Base-by-base conservation (phyloP, 2,888 invertebrate species). In the Stenichneumon culpator region DNA sequence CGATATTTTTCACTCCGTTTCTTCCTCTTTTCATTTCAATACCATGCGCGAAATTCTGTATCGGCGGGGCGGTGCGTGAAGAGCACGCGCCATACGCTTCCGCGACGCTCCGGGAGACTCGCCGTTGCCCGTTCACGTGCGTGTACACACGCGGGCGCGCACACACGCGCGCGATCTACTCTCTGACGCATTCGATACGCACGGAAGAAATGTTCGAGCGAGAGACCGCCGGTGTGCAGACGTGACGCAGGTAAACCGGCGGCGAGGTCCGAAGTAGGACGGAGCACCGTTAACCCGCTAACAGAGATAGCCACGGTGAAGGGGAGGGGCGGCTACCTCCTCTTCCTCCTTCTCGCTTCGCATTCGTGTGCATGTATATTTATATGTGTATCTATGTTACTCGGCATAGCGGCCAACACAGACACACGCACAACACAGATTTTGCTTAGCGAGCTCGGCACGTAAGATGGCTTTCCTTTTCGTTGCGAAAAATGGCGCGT, bases 401-500 rank as follows among this genome's bases (percentile, higher is more conserved):
- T 60, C 60, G 60, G 60, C 60, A 63, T 73, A 52, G 54, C 75
- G 19, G 57, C 44, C 57, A 57, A 79, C 67, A 19, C 50, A 39
- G 14, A 32, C 11, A 57, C 44, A 19, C 57, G 50, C 50, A 74
- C 52, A 50, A 19, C 25, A 39, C 44, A 82, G 79, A 92, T 92
- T 93, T 92, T 90, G 91, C 92, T 90, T 91, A 88, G 87, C 88
- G 90, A 87, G 84, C 88, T 87, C 88, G 88, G 89, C 89, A 87
- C 88, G 89, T 87, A 87, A 89, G 90, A 89, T 89, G 91, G 94
- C 94, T 94, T 94, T 94, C 94, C 94, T 93, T 94, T 94, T 94
- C 94, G 89, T 93, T 93, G 91, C 92, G 94, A 94, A 94, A 94
- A 94, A 94, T 93, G 92, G 93, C 92, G 93, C 92, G 93, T 92